Evolutionary conservation across 2,797 vertebrate genomes (phyloP).

Genomic region (Pachyuromys duprasi): DNA sequence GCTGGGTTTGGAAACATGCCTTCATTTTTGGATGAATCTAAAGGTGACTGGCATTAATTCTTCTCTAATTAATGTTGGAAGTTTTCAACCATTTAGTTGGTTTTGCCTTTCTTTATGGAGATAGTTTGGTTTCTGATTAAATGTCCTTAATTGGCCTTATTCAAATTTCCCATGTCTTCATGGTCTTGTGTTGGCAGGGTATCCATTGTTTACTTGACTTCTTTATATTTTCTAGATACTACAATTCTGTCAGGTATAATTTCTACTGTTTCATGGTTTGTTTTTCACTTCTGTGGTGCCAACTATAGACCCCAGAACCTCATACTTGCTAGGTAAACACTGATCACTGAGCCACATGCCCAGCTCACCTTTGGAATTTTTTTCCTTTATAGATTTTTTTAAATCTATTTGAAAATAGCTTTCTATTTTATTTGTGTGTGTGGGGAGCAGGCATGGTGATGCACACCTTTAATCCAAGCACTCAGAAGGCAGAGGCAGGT

Average conservation of each 20-base stretch:
- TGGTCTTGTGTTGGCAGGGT: neutral
- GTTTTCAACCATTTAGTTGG: neutral
- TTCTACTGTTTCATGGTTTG: neutral
- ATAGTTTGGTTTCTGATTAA: neutral
- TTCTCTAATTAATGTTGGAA: neutral
- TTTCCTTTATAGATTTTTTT: no score
- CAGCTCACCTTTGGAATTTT: neutral
- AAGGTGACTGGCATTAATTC: neutral
- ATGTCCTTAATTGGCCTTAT: neutral
- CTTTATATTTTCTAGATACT: neutral
- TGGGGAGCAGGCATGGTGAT: neutral
- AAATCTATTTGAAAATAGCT: neutral
- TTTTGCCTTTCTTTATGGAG: neutral
- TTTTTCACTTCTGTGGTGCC: neutral
- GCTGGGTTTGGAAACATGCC: neutral
- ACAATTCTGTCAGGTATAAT: neutral
- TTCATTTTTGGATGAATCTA: neutral
- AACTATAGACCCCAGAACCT: neutral
- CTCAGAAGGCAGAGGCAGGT: neutral
- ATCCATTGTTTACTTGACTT: neutral
- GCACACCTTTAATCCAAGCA: neutral
- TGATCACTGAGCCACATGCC: neutral
- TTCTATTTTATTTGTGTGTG: neutral
- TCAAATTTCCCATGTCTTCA: neutral
- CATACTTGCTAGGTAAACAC: neutral